Evolutionary conservation across 2,797 vertebrate species (phyloP).

Genomic region (Numenius phaeopus): DNA sequence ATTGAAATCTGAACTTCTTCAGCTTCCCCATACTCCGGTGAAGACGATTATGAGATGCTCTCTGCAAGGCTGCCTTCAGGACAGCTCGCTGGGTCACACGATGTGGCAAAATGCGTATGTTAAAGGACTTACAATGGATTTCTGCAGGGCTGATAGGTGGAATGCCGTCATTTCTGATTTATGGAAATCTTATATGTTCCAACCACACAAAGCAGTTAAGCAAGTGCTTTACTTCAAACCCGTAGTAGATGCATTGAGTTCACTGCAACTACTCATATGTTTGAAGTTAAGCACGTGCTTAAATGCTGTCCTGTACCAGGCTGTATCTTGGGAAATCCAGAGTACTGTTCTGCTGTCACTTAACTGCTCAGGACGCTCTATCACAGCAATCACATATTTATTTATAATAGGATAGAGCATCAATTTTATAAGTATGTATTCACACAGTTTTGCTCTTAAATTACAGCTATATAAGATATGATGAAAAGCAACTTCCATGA

Average conservation of each 20-base stretch:
- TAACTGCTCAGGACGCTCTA: neutral
- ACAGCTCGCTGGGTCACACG: neutral
- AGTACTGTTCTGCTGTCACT: neutral
- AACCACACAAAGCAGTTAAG: neutral
- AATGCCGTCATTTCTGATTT: neutral
- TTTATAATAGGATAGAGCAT: neutral
- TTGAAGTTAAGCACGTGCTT: neutral
- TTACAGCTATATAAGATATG: neutral
- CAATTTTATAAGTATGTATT: neutral
- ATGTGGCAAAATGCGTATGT: neutral
- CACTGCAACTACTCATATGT: neutral
- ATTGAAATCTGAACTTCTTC: neutral
- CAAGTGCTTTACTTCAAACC: neutral
- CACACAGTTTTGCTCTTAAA: neutral
- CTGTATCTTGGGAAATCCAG: neutral
- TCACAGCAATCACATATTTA: neutral
- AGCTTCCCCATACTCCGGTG: neutral
- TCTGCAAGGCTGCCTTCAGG: neutral
- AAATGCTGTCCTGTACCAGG: neutral
- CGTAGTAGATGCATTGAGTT: accelerated
- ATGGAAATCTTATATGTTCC: neutral
- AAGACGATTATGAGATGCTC: neutral
- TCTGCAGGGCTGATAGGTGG: neutral
- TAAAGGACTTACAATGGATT: neutral
- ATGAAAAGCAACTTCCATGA: neutral